These are phyloP conservation scores for Epistrophella euchroma DNA, from an alignment of 2,888 invertebrate genomes.

Conservation along the genomic window DNA sequence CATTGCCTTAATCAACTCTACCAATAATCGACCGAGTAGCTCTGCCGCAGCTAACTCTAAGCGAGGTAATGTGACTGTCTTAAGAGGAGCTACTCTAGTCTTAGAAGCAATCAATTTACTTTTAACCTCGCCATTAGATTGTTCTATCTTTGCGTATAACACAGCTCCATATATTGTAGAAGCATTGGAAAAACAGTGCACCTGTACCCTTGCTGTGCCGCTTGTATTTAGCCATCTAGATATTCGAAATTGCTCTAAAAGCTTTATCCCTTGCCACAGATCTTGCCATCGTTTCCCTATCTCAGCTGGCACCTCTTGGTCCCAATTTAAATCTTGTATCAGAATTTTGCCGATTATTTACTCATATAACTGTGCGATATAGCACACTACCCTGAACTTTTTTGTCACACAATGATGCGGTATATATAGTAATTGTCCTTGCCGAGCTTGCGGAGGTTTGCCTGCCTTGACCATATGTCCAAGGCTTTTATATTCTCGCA, in stretches of 20 bases:
- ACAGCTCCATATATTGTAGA: slow-evolving; percentile 3
- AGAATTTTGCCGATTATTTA: slow-evolving; percentile 30
- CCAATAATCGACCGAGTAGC: neutral
- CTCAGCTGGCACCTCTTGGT: neutral
- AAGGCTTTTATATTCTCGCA: neutral
- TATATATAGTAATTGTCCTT: neutral
- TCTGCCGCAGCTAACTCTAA: slow-evolving; percentile 2
- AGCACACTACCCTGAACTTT: too few species aligned
- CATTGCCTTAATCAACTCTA: slow-evolving; percentile 20
- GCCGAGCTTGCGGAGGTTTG: neutral
- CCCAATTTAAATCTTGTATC: slow-evolving; percentile 42
- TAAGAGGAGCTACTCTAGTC: slow-evolving; percentile 16
- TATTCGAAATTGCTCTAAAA: slow-evolving; percentile 10
- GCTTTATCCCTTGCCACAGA: slow-evolving; percentile 4
- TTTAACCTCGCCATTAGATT: neutral
- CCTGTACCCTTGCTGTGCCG: neutral
- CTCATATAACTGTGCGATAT: too few species aligned
- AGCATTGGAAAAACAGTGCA: slow-evolving; percentile 14
- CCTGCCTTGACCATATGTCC: neutral
- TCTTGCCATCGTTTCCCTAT: slow-evolving; percentile 6
- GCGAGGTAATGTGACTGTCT: neutral
- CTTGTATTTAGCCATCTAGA: slow-evolving; percentile 16
- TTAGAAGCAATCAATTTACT: slow-evolving; percentile 15
- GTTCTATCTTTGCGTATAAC: slow-evolving; percentile 22
- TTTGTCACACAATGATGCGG: neutral